phyloP scores from a whole-genome alignment of 2,888 invertebrate genomes.

The Spialia ferax region DNA sequence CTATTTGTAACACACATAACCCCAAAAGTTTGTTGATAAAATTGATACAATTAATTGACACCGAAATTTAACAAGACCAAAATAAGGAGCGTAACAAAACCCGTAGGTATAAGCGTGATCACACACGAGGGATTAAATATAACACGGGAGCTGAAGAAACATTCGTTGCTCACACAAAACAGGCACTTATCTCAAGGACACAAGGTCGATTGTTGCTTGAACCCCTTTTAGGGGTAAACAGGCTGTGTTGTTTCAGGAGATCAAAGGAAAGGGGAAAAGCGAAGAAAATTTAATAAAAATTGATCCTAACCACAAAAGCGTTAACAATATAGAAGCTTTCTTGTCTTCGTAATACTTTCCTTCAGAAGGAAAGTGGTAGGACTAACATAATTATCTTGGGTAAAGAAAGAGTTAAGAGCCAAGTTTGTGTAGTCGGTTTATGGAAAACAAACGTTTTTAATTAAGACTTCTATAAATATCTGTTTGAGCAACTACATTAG shows the following conservation, averaged over 20 bases:
- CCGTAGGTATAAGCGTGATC: background rate
- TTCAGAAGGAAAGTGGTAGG: background rate
- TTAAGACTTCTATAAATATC: background rate
- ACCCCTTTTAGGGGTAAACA: background rate
- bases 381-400: background rate
- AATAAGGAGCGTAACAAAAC: no score
- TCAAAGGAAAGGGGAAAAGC: background rate
- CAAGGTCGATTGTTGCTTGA: background rate
- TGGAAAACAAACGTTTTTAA: background rate
- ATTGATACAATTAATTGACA: no score
- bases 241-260: background rate
- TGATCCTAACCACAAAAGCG: background rate
- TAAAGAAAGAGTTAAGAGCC: background rate
- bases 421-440: background rate
- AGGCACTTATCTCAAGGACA: background rate
- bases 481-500: no score
- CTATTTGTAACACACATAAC: no score
- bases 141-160: background rate
- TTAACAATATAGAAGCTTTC: background rate
- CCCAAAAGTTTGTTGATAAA: no score
- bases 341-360: background rate
- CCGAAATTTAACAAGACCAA: no score
- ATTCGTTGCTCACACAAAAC: background rate
- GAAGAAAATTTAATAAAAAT: conserved; percentile 11
- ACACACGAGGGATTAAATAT: conserved; percentile 3